These are phyloP conservation scores for Agrenia bidenticulata DNA, from an alignment of 2,888 invertebrate genomes.

Conservation along the genomic window DNA sequence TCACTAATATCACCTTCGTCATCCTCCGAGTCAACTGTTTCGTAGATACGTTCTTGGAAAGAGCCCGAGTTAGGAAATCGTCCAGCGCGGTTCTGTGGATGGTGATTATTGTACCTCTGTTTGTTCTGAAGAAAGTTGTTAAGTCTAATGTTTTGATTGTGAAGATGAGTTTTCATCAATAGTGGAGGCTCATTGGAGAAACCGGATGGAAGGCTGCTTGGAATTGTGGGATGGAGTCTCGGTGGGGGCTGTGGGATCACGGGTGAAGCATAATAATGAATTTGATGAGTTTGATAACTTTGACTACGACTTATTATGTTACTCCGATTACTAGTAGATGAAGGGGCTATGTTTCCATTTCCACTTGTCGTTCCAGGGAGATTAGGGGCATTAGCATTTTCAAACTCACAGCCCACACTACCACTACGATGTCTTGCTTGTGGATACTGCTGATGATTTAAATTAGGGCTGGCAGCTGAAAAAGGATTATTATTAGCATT, in stretches of 20 bases:
- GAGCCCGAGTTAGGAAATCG: slow-evolving; percentile 8
- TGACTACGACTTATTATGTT: slow-evolving; percentile 24
- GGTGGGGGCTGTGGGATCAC: slow-evolving; percentile 26
- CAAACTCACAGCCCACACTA: slow-evolving; percentile 40
- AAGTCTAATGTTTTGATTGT: slow-evolving; percentile 21
- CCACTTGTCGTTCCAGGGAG: not conserved
- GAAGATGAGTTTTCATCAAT: slow-evolving; percentile 17
- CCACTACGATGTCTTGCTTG: slow-evolving; percentile 7
- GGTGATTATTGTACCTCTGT: not conserved
- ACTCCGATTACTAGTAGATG: slow-evolving; percentile 17
- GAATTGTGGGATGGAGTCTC: not conserved
- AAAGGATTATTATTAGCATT: slow-evolving; percentile 24
- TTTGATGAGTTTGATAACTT: slow-evolving; percentile 23
- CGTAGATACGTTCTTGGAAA: slow-evolving; percentile 50
- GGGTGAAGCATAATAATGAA: slow-evolving; percentile 50
- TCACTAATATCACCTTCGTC: slow-evolving; percentile 42
- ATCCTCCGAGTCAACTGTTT: slow-evolving; percentile 49
- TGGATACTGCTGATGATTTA: slow-evolving; percentile 26
- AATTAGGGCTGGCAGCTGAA: slow-evolving; percentile 35
- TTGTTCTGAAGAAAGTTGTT: slow-evolving; percentile 14
- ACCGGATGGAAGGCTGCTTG: not conserved
- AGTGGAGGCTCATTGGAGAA: slow-evolving; percentile 12
- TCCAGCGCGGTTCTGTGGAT: not conserved
- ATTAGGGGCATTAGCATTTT: slow-evolving; percentile 22
- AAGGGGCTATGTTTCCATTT: slow-evolving; percentile 18